phyloP scores from a whole-genome alignment of 2,888 invertebrate genomes.

The Trimorus sp. region DNA sequence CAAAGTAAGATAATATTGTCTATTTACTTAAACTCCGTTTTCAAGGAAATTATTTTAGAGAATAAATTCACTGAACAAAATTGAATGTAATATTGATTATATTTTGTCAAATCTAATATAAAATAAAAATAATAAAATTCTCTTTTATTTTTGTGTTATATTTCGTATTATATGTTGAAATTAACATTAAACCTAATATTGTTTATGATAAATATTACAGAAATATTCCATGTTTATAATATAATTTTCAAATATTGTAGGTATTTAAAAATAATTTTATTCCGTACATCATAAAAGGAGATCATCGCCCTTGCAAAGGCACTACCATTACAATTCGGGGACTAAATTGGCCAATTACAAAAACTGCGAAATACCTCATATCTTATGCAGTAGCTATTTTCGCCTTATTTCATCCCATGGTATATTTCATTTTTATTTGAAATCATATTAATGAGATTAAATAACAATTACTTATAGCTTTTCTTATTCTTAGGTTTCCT shows the following conservation, averaged over 20 bases:
- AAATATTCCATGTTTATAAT: too few relatives aligned
- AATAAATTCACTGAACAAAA: too few relatives aligned
- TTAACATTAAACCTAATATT: too few relatives aligned
- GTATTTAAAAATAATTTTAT: slow-evolving; percentile 66
- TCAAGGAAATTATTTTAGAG: neutral
- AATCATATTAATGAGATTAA: neutral
- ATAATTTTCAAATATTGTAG: slow-evolving; percentile 38
- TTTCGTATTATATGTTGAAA: too few relatives aligned
- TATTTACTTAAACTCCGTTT: neutral
- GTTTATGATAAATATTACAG: too few relatives aligned
- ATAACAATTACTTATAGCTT: neutral
- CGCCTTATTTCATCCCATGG: slow-evolving; percentile 85
- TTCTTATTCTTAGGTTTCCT: slow-evolving; percentile 81
- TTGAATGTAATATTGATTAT: too few relatives aligned
- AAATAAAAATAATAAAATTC: too few relatives aligned
- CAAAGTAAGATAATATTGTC: slow-evolving; percentile 78
- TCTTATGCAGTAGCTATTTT: slow-evolving; percentile 84
- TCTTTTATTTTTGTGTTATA: too few relatives aligned
- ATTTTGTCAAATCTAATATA: too few relatives aligned
- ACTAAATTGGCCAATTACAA: slow-evolving; percentile 85
- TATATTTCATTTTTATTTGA: slow-evolving; percentile 70
- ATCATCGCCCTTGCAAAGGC: slow-evolving; percentile 85
- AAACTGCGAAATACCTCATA: slow-evolving; percentile 83
- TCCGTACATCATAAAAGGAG: slow-evolving; percentile 73
- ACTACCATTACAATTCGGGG: slow-evolving; percentile 88